Evolutionary conservation across 2,113 vertebrate species (phyloP).

Genomic region (Cavia aperea): DNA sequence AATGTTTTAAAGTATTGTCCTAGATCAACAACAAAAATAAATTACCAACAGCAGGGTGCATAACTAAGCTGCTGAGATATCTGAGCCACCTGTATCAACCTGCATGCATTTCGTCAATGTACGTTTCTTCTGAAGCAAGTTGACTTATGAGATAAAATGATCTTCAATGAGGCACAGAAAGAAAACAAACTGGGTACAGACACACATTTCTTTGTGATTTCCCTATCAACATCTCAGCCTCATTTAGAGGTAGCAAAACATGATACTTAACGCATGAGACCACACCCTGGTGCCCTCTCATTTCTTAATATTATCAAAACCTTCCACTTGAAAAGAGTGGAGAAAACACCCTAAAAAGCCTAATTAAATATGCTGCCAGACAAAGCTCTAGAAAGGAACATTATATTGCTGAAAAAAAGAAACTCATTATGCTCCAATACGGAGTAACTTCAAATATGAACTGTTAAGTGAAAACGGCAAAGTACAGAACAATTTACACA

Average conservation of each 20-base stretch:
- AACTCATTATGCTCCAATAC: not conserved
- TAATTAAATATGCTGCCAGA: not conserved
- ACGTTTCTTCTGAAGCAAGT: conserved; percentile 3
- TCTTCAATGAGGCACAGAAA: conserved; percentile 45
- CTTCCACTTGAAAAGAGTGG: not conserved
- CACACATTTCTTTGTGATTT: not conserved
- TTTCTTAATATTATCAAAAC: conserved; percentile 5
- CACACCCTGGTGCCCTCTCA: not conserved
- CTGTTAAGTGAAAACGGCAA: not conserved
- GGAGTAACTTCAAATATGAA: not conserved
- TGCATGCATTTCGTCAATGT: conserved; percentile 24
- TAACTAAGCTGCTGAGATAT: conserved; percentile 26
- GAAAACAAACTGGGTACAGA: conserved; percentile 34
- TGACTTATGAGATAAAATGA: conserved; percentile 43
- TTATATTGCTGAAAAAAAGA: not conserved
- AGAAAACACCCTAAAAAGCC: not conserved
- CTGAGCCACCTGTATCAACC: conserved; percentile 8
- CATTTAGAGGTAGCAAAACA: conserved; percentile 35
- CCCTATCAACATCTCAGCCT: conserved; percentile 23
- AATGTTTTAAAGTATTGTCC: conserved; percentile 1
- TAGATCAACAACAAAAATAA: conserved; percentile 35
- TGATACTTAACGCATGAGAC: not conserved
- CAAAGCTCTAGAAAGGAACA: not conserved
- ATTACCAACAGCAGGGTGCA: not conserved
- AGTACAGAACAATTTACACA: not conserved